Conservation (phyloP, 1,140 invertebrate genomes). For the Papilio polytes region DNA sequence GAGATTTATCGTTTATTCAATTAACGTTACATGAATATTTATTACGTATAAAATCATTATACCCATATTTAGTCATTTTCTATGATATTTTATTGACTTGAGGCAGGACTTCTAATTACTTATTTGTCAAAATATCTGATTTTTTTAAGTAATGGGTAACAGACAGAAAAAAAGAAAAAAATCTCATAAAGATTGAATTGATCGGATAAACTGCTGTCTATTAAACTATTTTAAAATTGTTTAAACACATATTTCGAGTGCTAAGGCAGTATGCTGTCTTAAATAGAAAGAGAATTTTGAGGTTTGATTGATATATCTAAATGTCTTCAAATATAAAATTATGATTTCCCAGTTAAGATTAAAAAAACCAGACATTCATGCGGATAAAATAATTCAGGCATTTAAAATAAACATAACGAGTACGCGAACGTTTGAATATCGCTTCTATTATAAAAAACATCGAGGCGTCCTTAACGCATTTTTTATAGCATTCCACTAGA, state of each 20-base stretch:
- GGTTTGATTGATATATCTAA: background rate
- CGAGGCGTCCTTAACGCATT: slow-evolving; percentile 78
- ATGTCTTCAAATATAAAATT: background rate
- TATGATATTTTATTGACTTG: too few relatives aligned
- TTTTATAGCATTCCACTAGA: slow-evolving; percentile 77
- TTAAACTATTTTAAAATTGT: background rate
- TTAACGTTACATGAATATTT: background rate
- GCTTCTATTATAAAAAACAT: slow-evolving; percentile 62
- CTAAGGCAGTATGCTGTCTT: background rate
- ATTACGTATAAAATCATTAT: background rate
- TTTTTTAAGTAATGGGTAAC: too few relatives aligned
- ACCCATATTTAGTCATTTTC: background rate
- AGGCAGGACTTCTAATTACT: too few relatives aligned
- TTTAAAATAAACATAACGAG: slow-evolving; percentile 22
- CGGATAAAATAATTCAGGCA: slow-evolving; percentile 8
- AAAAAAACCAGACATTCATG: background rate
- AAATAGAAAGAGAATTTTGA: background rate
- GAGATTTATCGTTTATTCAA: background rate
- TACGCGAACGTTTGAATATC: slow-evolving; percentile 54
- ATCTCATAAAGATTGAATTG: too few relatives aligned
- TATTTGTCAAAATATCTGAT: too few relatives aligned
- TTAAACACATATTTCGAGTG: background rate
- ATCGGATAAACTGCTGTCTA: too few relatives aligned
- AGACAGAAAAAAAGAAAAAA: too few relatives aligned
- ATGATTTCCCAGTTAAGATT: background rate